Base-by-base conservation (phyloP, 2,888 invertebrate genomes). In the Thera obeliscata region DNA sequence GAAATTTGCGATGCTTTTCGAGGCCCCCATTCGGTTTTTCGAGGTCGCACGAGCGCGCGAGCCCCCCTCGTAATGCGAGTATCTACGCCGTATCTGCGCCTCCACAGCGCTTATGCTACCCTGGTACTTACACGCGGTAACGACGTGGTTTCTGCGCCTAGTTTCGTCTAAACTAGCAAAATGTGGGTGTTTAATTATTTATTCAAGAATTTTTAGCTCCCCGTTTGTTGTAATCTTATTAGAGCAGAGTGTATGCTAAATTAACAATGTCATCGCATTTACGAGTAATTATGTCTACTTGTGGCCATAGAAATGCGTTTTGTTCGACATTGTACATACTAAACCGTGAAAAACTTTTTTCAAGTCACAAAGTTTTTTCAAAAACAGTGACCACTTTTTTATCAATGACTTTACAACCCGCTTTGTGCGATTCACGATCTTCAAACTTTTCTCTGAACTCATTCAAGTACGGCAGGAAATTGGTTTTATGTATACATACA, bases 21-120 rank as follows among this genome's bases (percentile, higher is more conserved):
- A 86, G 86, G 85, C 86, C 89, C 89, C 87, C 85, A 85, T 89
- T 89, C 82, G 89, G 90, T 89, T 91, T 91, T 91, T 91, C 89
- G 91, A 90, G 90, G 90, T 88, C 90, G 87, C 81, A 78, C 81
- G 77, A 77, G 79, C 69, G 73, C 50, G 52, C 33, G 52, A 33
- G 52, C 81, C 85, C 82, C 79, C 79, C 73, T 80, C 78, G 81
- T 84, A 86, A 86, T 83, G 80, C 83, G 82, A 84, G 84, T 81
- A 79, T 78, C 76, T 80, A 64, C 64, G 48, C 58, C 56, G 55
- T 62, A 54, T 59, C 79, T 78, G 75, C 78, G 74, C 77, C 75
- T 75, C 77, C 76, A 69, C 75, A 72, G 74, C 72, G 74, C 70
- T 76, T 77, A 76, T 81, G 78, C 71, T 77, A 73, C 77, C 78